Conservation (phyloP, 2,113 vertebrate species). For the Atrichornis clamosus region DNA sequence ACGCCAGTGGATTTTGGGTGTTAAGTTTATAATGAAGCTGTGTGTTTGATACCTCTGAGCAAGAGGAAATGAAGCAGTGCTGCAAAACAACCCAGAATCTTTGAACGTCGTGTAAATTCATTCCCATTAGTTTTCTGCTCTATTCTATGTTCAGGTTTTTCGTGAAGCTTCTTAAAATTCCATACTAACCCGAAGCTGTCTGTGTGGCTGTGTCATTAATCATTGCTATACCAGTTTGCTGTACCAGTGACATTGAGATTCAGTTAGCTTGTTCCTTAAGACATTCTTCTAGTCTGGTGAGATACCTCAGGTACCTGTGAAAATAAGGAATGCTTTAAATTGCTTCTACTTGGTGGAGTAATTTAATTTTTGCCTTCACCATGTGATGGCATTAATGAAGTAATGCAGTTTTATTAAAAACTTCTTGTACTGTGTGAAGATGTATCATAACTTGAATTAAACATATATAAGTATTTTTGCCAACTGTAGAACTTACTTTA, state of each 20-base stretch:
- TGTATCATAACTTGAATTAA: neutral
- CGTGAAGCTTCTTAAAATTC: neutral
- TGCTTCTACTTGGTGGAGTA: neutral
- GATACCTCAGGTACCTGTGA: neutral
- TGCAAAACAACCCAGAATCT: neutral
- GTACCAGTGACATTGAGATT: neutral
- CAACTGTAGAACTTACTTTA: neutral
- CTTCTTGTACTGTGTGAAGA: neutral
- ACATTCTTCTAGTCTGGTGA: neutral
- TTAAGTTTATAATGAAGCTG: neutral
- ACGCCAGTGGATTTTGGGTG: rapidly evolving
- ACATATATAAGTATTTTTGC: neutral
- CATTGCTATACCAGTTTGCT: neutral
- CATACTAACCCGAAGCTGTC: neutral
- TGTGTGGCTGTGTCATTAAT: neutral
- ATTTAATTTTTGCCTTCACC: neutral
- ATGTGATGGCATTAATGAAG: constrained; percentile 18
- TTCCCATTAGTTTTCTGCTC: neutral
- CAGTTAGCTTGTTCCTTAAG: neutral
- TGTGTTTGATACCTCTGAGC: neutral
- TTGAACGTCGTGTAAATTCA: neutral
- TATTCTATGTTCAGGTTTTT: neutral
- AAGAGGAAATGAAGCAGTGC: neutral
- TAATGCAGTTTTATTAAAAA: neutral
- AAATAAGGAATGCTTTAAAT: neutral